Base-by-base conservation (phyloP, 2,888 invertebrate genomes). In the Ochropleura leucogaster region DNA sequence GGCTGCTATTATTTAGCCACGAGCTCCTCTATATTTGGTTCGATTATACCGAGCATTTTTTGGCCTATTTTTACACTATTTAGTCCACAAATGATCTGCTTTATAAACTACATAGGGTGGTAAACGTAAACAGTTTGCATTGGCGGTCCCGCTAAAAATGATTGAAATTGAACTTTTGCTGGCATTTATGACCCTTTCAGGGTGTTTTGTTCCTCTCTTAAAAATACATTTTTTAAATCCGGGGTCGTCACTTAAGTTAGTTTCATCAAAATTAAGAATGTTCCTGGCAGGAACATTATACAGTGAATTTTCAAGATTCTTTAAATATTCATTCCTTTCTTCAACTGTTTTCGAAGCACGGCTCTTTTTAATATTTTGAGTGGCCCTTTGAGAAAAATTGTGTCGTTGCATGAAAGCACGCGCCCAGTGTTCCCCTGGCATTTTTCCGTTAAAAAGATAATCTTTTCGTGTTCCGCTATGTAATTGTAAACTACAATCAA, bases 151-250 rank as follows among this genome's bases (percentile, higher is more conserved):
- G 4, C 44, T 18, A 12, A 68, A 68, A 57, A 68, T 57, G 0
- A 68, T 30, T 20, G 57, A 68, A 12, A 68, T 18, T 7, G 30
- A 10, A 44, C 68, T 46, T 46, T 57, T 66, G 40, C n/a, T 40
- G 7, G 20, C 4, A 68, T 57, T 57, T 0, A 68, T 57, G 16
- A 57, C 18, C 9, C 53, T 51, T n/a, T 66, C 53, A 42, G 66
- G 66, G 46, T 57, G 46, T 18, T 57, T 68, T 44, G 12, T 30
- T 8, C 30, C 46, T 10, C 18, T 44, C 16, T 46, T 44, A 46
- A 57, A 68, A 18, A 68, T 68, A n/a, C n/a, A n/a, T n/a, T n/a
- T 57, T 57, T 68, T 57, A 44, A 18, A 46, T 16, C 68, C 68
- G 20, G 68, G 68, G 20, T 68, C 46, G 20, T 57, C 57, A 4